phyloP scores from a whole-genome alignment of 1,140 invertebrate species.

The Bombus waltoni region DNA sequence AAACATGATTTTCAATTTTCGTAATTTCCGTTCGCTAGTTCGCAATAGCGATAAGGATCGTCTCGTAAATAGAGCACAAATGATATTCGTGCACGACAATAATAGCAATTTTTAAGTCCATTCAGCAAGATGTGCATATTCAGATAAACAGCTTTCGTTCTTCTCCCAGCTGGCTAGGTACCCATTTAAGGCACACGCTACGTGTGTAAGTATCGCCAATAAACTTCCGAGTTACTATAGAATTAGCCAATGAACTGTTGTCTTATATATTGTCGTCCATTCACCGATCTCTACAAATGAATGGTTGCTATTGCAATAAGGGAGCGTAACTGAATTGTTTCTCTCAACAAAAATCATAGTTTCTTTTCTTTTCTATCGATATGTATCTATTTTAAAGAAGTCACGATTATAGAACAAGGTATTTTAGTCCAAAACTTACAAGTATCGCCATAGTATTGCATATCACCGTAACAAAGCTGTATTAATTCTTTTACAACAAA shows the following conservation, averaged over 20 bases:
- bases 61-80: neutral
- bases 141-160: constrained; percentile 61
- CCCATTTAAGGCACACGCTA: constrained; percentile 65
- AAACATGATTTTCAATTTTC: constrained; percentile 56
- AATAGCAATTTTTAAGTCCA: neutral
- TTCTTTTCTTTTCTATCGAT: neutral
- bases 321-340: neutral
- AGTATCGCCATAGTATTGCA: neutral
- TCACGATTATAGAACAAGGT: neutral
- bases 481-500: neutral
- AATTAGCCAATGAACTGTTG: constrained; percentile 53
- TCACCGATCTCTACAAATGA: constrained; percentile 57
- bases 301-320: constrained; percentile 22
- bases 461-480: neutral
- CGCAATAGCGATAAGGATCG: neutral
- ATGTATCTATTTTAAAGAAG: neutral
- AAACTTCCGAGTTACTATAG: constrained; percentile 53
- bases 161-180: constrained; percentile 27
- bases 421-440: neutral
- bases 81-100: neutral
- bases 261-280: constrained; percentile 41
- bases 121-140: neutral
- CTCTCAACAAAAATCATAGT: neutral
- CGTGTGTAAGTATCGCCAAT: constrained; percentile 46
- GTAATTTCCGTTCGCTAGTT: neutral